Conservation (phyloP, 2,113 vertebrate genomes). For the Trichechus manatus region DNA sequence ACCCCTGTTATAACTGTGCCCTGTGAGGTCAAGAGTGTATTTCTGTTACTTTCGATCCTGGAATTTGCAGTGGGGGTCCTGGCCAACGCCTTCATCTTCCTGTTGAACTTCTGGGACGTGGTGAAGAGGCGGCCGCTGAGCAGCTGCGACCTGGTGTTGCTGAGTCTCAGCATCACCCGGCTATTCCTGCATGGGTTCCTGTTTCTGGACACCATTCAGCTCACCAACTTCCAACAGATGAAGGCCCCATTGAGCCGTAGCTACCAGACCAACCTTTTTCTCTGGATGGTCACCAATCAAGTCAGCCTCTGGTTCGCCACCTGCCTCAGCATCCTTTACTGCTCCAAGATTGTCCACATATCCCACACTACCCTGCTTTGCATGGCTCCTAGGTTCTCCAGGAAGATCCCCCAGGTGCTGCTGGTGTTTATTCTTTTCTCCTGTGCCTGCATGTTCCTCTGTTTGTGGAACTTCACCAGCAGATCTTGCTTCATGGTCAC, state of each 20-base stretch:
- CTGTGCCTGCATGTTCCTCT: constrained; percentile 11
- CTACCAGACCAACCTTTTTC: constrained; percentile 56
- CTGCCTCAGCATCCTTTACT: constrained; percentile 82
- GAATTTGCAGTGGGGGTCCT: constrained; percentile 68
- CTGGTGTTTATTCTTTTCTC: constrained; percentile 25
- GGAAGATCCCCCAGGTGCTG: constrained; percentile 56
- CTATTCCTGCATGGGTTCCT: constrained; percentile 70
- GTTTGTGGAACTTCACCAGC: constrained; percentile 48
- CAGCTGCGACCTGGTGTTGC: constrained; percentile 50
- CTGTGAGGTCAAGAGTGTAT: constrained; percentile 54
- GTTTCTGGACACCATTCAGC: constrained; percentile 61
- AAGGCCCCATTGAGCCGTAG: constrained; percentile 59
- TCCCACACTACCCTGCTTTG: constrained; percentile 59
- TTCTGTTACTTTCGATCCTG: constrained; percentile 60
- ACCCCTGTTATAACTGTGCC: constrained; percentile 1
- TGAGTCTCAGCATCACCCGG: constrained; percentile 62
- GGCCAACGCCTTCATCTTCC: constrained; percentile 70
- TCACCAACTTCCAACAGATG: constrained; percentile 52
- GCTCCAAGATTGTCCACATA: constrained; percentile 73
- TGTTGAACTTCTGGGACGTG: constrained; percentile 61
- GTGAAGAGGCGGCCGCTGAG: constrained; percentile 60
- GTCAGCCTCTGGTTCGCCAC: constrained; percentile 69
- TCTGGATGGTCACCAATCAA: constrained; percentile 70
- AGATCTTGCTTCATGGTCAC: not conserved
- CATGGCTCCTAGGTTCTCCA: constrained; percentile 64